A percentile compares a stretch with the other conserved stretches of the same genome.
Conservation (phyloP, 2,888 invertebrate genomes). For the Tanypteryx hageni region DNA sequence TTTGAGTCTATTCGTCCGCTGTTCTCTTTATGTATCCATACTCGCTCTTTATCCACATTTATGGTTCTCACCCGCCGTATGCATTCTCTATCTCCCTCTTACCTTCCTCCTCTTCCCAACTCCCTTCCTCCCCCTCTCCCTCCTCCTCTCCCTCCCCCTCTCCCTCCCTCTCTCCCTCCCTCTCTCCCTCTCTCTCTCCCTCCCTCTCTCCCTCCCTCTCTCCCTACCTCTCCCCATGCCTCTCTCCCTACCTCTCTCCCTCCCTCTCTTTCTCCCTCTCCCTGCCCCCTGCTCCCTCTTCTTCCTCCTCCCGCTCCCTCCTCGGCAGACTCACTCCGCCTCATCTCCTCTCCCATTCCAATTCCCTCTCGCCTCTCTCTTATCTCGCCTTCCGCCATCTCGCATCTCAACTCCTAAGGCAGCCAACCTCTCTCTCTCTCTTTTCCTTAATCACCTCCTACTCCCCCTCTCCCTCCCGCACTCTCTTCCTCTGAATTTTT, state of each 20-base stretch:
- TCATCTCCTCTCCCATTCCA: neutral
- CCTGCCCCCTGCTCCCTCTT: no score
- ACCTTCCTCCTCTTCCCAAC: neutral
- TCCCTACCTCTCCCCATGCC: neutral
- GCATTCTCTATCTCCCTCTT: conserved; percentile 7
- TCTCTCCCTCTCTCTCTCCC: neutral
- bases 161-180: neutral
- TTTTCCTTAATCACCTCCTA: neutral
- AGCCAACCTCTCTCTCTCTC: neutral
- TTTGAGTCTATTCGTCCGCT: neutral
- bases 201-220: conserved; percentile 8
- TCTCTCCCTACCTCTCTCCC: neutral
- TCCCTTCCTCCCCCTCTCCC: neutral
- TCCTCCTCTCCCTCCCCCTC: conserved; percentile 4
- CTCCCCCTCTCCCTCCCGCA: neutral
- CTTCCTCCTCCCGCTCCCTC: neutral
- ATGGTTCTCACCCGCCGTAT: conserved; percentile 45
- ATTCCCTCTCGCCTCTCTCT: neutral
- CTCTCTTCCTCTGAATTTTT: neutral
- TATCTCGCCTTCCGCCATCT: no score
- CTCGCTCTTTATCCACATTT: conserved; percentile 38
- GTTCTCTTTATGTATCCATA: conserved; percentile 6
- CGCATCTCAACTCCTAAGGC: no score
- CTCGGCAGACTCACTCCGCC: neutral
- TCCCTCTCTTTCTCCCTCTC: neutral